Conservation (phyloP, 2,113 vertebrate species). For the Corynorhinus townsendii region DNA sequence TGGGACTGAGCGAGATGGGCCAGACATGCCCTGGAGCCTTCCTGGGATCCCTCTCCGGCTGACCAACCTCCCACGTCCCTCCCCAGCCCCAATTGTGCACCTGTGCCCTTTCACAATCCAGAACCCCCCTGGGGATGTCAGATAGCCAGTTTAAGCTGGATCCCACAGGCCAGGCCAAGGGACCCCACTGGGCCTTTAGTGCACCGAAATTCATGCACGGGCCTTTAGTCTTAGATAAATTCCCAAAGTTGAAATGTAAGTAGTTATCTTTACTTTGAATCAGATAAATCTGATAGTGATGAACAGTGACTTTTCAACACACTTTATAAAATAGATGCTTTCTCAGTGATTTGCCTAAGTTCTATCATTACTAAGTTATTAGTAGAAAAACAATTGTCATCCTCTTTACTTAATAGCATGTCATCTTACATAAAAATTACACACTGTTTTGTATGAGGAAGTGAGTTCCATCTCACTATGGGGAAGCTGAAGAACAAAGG, state of each 20-base stretch:
- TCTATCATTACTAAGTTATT: conserved; percentile 27
- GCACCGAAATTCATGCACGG: too few relatives aligned
- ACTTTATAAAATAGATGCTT: conserved; percentile 39
- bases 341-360: conserved; percentile 9
- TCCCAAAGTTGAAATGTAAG: background rate
- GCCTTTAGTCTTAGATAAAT: background rate
- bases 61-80: too few relatives aligned
- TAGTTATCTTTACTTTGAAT: background rate
- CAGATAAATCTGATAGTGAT: background rate
- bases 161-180: too few relatives aligned
- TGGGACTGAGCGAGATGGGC: too few relatives aligned
- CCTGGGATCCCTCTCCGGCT: too few relatives aligned
- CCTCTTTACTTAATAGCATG: conserved; percentile 41
- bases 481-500: conserved; percentile 28
- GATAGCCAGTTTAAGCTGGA: too few relatives aligned
- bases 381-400: conserved; percentile 56
- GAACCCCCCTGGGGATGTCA: too few relatives aligned
- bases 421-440: conserved; percentile 57
- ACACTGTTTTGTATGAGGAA: conserved; percentile 34
- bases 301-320: background rate
- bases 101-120: too few relatives aligned
- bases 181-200: too few relatives aligned
- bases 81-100: too few relatives aligned
- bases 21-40: too few relatives aligned
- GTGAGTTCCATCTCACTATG: conserved; percentile 36